Percentiles rank a stretch among this genome's conserved stretches.
These are phyloP conservation scores for Urocyon cinereoargenteus DNA, from an alignment of 2,797 vertebrate genomes.

Conservation along the genomic window DNA sequence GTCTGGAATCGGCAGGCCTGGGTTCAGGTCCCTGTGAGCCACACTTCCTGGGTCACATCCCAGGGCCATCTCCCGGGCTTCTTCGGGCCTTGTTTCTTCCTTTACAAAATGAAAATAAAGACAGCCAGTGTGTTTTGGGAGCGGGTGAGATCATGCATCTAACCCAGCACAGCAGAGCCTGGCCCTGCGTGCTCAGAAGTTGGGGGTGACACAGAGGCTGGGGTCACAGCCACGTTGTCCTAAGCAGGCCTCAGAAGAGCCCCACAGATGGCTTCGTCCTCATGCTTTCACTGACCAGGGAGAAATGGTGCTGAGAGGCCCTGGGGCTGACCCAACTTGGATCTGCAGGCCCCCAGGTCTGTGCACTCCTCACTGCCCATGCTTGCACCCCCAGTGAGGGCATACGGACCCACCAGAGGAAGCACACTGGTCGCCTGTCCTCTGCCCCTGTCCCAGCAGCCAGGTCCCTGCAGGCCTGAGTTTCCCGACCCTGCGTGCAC, in stretches of 20 bases:
- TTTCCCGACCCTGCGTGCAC: neutral
- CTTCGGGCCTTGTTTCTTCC: neutral
- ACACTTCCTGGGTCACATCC: fast-evolving
- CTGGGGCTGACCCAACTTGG: neutral
- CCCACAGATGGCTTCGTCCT: fast-evolving
- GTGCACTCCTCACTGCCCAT: fast-evolving
- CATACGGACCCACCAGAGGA: fast-evolving
- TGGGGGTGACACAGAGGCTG: neutral
- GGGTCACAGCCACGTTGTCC: fast-evolving
- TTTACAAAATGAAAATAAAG: neutral
- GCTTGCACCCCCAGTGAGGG: too few species aligned
- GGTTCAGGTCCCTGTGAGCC: neutral
- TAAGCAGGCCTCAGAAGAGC: fast-evolving
- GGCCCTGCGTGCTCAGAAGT: fast-evolving
- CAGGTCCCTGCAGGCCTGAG: neutral
- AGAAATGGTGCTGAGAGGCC: neutral
- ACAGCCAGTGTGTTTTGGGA: neutral
- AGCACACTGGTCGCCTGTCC: fast-evolving
- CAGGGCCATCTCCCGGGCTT: neutral
- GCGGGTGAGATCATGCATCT: fast-evolving
- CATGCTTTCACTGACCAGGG: fast-evolving
- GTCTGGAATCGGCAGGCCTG: neutral
- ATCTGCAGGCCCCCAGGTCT: neutral
- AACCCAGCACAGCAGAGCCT: fast-evolving
- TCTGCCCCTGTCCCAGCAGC: fast-evolving